Evolutionary conservation across 2,888 invertebrate genomes (phyloP).

Genomic region (Cotesia congregata): DNA sequence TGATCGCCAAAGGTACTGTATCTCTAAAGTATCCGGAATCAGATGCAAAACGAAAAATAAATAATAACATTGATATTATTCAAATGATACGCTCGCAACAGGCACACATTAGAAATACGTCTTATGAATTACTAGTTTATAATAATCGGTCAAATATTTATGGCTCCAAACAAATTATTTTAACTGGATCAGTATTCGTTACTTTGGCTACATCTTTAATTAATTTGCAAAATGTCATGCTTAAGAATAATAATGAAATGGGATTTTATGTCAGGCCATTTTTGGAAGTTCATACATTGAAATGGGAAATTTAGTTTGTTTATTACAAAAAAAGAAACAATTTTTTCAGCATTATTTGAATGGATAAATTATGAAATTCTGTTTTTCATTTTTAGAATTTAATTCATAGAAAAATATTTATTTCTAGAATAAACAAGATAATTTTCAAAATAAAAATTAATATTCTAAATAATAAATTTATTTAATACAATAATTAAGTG

Average conservation of each 20-base stretch:
- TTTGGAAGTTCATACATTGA: background rate
- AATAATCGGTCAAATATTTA: background rate
- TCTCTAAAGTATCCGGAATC: background rate
- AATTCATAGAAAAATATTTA: too few relatives aligned
- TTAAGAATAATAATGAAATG: slow-evolving; percentile 5
- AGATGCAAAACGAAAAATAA: background rate
- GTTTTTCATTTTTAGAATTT: too few relatives aligned
- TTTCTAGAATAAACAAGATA: too few relatives aligned
- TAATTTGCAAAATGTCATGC: background rate
- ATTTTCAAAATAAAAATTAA: too few relatives aligned
- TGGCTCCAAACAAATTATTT: background rate
- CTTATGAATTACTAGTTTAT: background rate
- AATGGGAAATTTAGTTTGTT: slow-evolving; percentile 2
- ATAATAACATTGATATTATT: background rate
- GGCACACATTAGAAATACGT: background rate
- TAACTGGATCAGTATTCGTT: background rate
- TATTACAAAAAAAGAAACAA: background rate
- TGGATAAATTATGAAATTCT: too few relatives aligned
- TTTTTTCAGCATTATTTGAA: background rate
- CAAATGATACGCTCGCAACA: slow-evolving; percentile 8
- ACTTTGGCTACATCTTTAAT: background rate
- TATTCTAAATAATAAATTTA: too few relatives aligned
- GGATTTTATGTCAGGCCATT: background rate
- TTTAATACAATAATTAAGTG: slow-evolving; percentile 11
- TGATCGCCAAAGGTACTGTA: slow-evolving; percentile 4